Conservation (phyloP, 2,888 invertebrate species). For the Perizoma flavofasciatum region DNA sequence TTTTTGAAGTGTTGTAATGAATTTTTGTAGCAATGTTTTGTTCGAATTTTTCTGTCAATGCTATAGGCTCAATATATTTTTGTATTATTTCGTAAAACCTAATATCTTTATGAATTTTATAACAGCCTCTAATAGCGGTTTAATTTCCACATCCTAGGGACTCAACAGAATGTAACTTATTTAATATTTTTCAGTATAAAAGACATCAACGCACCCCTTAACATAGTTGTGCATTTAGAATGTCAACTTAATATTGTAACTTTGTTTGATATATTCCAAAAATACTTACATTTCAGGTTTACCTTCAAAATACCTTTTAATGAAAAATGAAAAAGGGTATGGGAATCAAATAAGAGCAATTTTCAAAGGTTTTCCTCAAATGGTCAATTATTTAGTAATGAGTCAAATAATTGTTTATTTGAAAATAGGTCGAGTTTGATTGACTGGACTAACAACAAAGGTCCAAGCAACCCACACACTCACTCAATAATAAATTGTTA, state of each 20-base stretch:
- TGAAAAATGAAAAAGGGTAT: conserved; percentile 9
- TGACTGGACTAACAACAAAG: conserved; percentile 5
- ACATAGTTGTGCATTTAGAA: too few relatives aligned
- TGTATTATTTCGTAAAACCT: too few relatives aligned
- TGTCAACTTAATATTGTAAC: too few relatives aligned
- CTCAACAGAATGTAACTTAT: conserved; percentile 5
- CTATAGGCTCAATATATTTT: too few relatives aligned
- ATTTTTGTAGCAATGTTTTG: too few relatives aligned
- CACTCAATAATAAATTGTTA: background rate
- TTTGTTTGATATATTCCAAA: background rate
- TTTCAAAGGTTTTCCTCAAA: conserved; percentile 15
- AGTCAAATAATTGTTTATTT: conserved; percentile 1
- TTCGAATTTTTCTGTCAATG: too few relatives aligned
- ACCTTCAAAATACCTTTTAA: conserved; percentile 6
- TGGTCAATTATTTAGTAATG: background rate
- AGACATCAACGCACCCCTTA: conserved; percentile 15
- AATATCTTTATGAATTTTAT: too few relatives aligned
- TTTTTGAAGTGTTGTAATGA: too few relatives aligned
- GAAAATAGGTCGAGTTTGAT: conserved; percentile 4
- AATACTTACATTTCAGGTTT: background rate
- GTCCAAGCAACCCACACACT: conserved; percentile 2
- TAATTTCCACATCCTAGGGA: background rate
- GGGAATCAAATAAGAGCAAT: conserved; percentile 15
- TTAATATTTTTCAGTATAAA: conserved; percentile 6
- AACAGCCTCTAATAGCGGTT: too few relatives aligned